Evolutionary conservation across 2,888 invertebrate genomes (phyloP).

Genomic region (Cabera pusaria): DNA sequence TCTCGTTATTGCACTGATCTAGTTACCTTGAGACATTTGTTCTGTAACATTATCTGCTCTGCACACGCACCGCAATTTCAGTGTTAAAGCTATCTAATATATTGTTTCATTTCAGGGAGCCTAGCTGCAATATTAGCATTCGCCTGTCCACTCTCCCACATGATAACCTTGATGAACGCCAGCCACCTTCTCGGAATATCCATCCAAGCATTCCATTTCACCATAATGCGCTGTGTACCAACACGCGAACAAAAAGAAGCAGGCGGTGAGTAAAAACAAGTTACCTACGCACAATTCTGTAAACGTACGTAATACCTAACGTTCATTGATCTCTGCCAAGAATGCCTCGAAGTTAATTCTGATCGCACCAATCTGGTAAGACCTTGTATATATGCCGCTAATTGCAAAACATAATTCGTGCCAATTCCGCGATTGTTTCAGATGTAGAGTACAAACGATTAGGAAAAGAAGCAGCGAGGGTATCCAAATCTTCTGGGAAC

Average conservation of each 20-base stretch:
- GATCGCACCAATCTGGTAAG: background rate
- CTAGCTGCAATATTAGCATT: conserved; percentile 85
- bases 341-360: conserved; percentile 3
- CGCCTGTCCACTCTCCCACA: conserved; percentile 84
- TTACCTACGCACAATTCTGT: conserved; percentile 8
- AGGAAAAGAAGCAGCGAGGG: conserved; percentile 57
- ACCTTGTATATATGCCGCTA: conserved; percentile 1
- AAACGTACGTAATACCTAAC: conserved; percentile 6
- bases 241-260: conserved; percentile 79
- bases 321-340: conserved; percentile 6
- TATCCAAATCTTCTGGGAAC: conserved; percentile 49
- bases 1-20: too few species aligned
- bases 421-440: conserved; percentile 23
- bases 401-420: conserved; percentile 3
- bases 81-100: too few species aligned
- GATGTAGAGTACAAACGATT: conserved; percentile 78
- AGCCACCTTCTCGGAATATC: conserved; percentile 79
- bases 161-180: conserved; percentile 84
- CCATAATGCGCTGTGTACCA: conserved; percentile 81
- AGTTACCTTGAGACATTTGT: too few species aligned
- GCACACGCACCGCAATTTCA: too few species aligned
- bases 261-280: conserved; percentile 68
- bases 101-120: conserved; percentile 78
- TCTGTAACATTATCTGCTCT: too few species aligned
- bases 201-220: conserved; percentile 74